Percentiles rank a stretch among this genome's conserved stretches.
phyloP scores from a whole-genome alignment of 2,113 vertebrate species.

The Laterallus jamaicensis region DNA sequence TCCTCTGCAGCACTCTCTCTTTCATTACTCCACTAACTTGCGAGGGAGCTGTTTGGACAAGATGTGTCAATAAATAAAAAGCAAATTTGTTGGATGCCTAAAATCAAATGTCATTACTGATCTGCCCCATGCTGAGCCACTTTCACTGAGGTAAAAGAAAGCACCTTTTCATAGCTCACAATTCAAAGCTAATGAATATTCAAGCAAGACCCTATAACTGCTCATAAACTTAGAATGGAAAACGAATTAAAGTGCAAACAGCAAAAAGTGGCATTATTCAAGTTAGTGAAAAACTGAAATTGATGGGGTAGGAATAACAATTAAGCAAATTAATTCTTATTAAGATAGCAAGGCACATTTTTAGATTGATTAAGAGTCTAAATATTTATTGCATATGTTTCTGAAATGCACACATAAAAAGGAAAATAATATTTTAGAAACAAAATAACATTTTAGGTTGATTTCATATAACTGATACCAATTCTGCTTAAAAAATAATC shows the following conservation, averaged over 20 bases:
- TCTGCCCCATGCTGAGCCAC: conserved; percentile 73
- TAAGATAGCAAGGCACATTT: conserved; percentile 75
- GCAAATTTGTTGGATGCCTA: conserved; percentile 73
- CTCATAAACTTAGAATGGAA: conserved; percentile 85
- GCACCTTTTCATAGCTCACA: conserved; percentile 74
- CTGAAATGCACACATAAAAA: neutral
- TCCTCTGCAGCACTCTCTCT: conserved; percentile 92
- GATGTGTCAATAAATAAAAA: conserved; percentile 79
- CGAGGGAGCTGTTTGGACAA: conserved; percentile 91
- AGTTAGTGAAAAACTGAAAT: conserved; percentile 77
- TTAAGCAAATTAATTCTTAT: conserved; percentile 84
- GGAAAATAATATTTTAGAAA: conserved; percentile 33
- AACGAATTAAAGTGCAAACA: conserved; percentile 87
- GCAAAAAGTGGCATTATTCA: conserved; percentile 79
- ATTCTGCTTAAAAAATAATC: neutral
- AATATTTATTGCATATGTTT: conserved; percentile 76
- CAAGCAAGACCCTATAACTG: conserved; percentile 78
- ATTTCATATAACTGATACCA: conserved; percentile 1
- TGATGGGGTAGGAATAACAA: conserved; percentile 81
- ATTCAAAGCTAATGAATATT: conserved; percentile 86
- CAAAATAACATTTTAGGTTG: neutral
- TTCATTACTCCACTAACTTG: conserved; percentile 97
- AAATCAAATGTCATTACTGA: conserved; percentile 78
- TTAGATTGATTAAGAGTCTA: conserved; percentile 73
- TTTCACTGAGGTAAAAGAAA: conserved; percentile 79